Evolutionary conservation across 2,888 invertebrate species (phyloP), one percentile per base, ranked within the genome.

Genomic region (Phaonia tiefii): DNA sequence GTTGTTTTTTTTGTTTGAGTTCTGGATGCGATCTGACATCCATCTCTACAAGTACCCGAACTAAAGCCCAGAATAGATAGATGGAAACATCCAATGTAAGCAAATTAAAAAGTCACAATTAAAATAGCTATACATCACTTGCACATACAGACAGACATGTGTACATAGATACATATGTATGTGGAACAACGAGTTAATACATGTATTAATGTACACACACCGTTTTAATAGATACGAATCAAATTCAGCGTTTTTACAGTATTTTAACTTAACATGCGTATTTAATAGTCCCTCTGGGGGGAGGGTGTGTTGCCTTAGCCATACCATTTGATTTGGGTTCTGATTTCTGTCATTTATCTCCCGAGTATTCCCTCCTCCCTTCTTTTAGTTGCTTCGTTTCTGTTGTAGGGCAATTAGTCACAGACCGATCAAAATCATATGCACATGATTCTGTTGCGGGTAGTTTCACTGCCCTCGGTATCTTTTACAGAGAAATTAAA

Each of bases 181-280:
- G 66, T 66, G 8, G n/a, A n/a, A 13, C 39, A 67, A 5, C 44
- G 42, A 63, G 37, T 58, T 31, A 31, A 31, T 51, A 44, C 20
- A 13, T 58, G 39, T 58, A 63, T 31, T 13, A 44, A 71, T 15
- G 46, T 67, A 67, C 31, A 65, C 37, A 42, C 5, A 63, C 46
- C 25, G 65, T 76, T n/a, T 76, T 65, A 44, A 54, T 46, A 70
- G 83, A 88, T 88, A 87, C 77, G 84, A 84, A 88, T 88, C 88
- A 85, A 85, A 85, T 60, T 25, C 46, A 85, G 85, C 87, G 86
- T 87, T 87, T 88, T 88, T 88, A 87, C 86, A 88, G 88, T 86
- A 86, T 87, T 88, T 88, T 87, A 88, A 87, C 87, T 87, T 88
- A 86, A 85, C 84, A 83, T 74, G 74, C 60, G 84, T 84, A 73